Evolutionary conservation across 2,888 invertebrate species (phyloP), one percentile per base, ranked within the genome.

Genomic region (Diaprepes abbreviatus): DNA sequence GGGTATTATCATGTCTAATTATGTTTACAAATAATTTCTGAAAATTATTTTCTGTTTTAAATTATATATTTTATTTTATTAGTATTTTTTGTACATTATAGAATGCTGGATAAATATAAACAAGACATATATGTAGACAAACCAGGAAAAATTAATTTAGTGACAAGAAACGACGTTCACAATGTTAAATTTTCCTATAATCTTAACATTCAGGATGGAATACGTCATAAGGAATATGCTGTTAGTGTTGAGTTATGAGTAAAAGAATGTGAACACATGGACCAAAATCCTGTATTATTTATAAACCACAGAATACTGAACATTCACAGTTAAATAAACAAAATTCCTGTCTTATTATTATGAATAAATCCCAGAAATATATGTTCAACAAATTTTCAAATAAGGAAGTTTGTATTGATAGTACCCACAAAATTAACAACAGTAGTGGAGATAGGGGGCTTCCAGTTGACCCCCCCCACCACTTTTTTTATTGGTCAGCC

Each of bases 301-400:
- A n/a, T n/a, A n/a, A n/a, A n/a, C n/a, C n/a, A n/a, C n/a, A n/a
- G n/a, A n/a, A n/a, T n/a, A n/a, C n/a, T n/a, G n/a, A n/a, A n/a
- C n/a, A n/a, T n/a, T n/a, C n/a, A n/a, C n/a, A n/a, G n/a, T n/a
- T n/a, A n/a, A n/a, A n/a, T n/a, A n/a, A n/a, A n/a, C n/a, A n/a
- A n/a, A n/a, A n/a, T n/a, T 66, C 33, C 55, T 64, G 69, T 59
- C 28, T 72, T 9, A 64, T 67, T 33, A 33, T 73, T 4, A 71
- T 71, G 71, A 71, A 67, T 33, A 28, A 4, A 78, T 88, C 96
- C 40, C 95, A 94, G 79, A 89, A 91, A 59, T 90, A 94, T 64
- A 91, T 96, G 68, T 1, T 73, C 0, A 24, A 57, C 14, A 2
- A 50, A 2, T 68, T 71, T 59, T 21, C 57, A 55, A 9, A 12